Base-by-base conservation (phyloP, 2,113 vertebrate genomes). In the Macquaria australasica region DNA sequence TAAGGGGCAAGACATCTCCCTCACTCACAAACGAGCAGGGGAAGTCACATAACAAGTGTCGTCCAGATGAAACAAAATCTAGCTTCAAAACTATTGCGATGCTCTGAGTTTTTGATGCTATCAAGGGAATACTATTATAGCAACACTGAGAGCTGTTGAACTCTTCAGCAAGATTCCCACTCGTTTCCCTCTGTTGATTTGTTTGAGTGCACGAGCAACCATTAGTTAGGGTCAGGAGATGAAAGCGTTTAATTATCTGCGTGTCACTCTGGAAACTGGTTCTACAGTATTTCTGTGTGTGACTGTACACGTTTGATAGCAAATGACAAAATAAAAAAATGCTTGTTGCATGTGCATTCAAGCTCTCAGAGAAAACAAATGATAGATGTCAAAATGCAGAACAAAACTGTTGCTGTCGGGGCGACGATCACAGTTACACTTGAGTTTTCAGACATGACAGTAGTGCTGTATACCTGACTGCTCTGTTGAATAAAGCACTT, bases 181-280 rank as follows among this genome's bases (percentile, higher is more conserved):
- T 63, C n/a, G 12, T 88, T 83, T 82, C n/a, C 45, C 7, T 64
- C 53, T 63, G 25, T 79, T 80, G 21, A 72, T 84, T 81, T 78
- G 50, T 73, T 70, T 31, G 12, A 82, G n/a, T n/a, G 63, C 56
- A 37, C 21, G 11, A 67, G 48, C 28, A 41, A 3, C 18, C 63
- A 53, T 82, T 67, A 41, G 48, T 20, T 34, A n/a, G 7, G 50
- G 53, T 77, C 72, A 45, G 43, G 53, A 50, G 34, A 70, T 84
- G 50, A 83, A 74, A 64, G 31, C 20, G 0, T 71, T 83, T 53
- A 50, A 79, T 82, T 79, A 48, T 83, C 21, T 3, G 0, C 11
- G 4, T 68, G 23, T 67, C 25, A 48, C 25, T 39, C 20, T 74
- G 28, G 20, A 37, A 41, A 62, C n/a, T 64, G 1, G 50, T 45